phyloP scores from a whole-genome alignment of 2,113 vertebrate genomes.

The Platichthys stellatus region DNA sequence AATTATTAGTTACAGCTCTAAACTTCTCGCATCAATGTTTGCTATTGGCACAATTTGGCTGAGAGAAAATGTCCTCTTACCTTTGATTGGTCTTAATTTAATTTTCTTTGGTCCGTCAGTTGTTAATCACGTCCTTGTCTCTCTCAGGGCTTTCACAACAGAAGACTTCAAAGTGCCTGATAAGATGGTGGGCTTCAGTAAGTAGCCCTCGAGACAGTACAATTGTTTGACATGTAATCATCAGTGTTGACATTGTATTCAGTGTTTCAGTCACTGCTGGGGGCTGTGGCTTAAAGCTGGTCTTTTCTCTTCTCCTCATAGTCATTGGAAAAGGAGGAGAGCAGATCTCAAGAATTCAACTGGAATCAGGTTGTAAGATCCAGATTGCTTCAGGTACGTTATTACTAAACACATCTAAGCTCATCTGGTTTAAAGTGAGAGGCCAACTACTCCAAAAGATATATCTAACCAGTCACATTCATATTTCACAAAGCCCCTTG shows the following conservation, averaged over 20 bases:
- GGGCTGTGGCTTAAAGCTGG: neutral
- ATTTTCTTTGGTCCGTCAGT: neutral
- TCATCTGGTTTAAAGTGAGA: neutral
- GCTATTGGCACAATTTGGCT: neutral
- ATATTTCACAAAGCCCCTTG: neutral
- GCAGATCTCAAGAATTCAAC: constrained; percentile 98
- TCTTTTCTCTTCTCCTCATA: constrained; percentile 65
- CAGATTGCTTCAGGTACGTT: constrained; percentile 95
- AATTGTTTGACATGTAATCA: constrained; percentile 45
- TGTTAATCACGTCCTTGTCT: constrained; percentile 51
- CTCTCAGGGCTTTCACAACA: constrained; percentile 92
- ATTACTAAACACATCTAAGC: neutral
- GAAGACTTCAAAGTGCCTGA: constrained; percentile 99
- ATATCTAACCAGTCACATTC: neutral
- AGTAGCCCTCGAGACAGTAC: constrained; percentile 78
- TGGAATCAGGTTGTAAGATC: constrained; percentile 99
- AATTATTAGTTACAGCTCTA: too few relatives aligned
- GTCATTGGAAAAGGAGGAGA: constrained; percentile 99
- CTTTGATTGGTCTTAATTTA: neutral
- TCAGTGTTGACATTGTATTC: constrained; percentile 49
- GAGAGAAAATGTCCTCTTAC: too few relatives aligned
- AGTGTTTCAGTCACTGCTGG: constrained; percentile 41
- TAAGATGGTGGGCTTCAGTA: constrained; percentile 99
- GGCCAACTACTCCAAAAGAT: neutral
- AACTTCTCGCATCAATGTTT: neutral